Evolutionary conservation across 2,797 vertebrate genomes (phyloP), one percentile per base, ranked within the genome.

Genomic region (Xerus rutilus): DNA sequence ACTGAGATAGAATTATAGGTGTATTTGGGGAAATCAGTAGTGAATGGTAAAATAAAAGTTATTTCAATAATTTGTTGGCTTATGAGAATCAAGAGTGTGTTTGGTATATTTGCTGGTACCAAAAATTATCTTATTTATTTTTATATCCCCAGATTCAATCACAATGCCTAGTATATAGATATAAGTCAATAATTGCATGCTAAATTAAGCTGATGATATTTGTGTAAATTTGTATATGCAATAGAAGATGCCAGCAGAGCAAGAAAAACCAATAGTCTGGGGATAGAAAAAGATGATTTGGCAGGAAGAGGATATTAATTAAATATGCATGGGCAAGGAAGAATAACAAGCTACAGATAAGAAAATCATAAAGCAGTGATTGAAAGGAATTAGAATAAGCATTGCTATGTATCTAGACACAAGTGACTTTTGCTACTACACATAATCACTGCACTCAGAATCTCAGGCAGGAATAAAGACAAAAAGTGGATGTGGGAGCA

Each of bases 171-270:
- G 28, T 64, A 65, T 83, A 62, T 64, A 86, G n/a, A 72, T 77
- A 25, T 43, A 57, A 87, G 45, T 86, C 43, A 32, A 32, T 72
- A 93, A 93, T 64, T 47, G 4, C 2, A 82, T 73, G 74, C 47
- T 82, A 79, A 79, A 86, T 79, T 89, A 92, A 95, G 79, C 78
- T 92, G 70, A 88, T 83, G 57, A 67, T 62, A 32, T 43, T 77
- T 92, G 81, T 69, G 21, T 67, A 82, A 90, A 96, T 91, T 45
- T 67, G 28, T 35, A 76, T 57, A 39, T 2, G 2, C 45, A 79
- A 89, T 57, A 89, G 35, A 86, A 78, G 72, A 89, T 79, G 15
- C 18, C 35, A 86, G 35, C 20, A n/a, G 21, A 86, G 32, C 25
- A 86, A 86, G 52, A 39, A 76, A 85, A 86, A 54, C 21, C 54